Evolutionary conservation across 2,113 vertebrate genomes (phyloP).

Genomic region (Thryonomys swinderianus): DNA sequence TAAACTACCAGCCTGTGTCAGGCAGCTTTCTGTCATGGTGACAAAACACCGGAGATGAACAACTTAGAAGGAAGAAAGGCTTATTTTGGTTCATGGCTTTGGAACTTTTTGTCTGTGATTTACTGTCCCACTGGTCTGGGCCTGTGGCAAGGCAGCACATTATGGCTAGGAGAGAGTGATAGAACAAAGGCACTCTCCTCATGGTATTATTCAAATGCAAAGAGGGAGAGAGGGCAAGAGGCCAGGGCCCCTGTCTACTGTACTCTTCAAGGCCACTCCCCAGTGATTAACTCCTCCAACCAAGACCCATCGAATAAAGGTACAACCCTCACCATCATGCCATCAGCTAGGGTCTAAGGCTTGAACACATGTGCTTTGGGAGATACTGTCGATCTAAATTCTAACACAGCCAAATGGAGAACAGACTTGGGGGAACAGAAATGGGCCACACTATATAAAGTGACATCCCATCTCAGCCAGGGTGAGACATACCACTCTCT

Average conservation of each 20-base stretch:
- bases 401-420: not conserved
- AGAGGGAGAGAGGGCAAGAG: not conserved
- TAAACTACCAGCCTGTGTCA: not conserved
- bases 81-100: not conserved
- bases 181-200: not conserved
- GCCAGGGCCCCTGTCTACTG: too few relatives aligned
- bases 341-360: not conserved
- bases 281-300: not conserved
- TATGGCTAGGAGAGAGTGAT: not conserved
- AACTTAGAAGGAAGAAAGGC: not conserved
- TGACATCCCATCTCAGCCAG: not conserved
- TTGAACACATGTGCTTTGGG: not conserved
- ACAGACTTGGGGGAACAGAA: not conserved
- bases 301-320: not conserved
- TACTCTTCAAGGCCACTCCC: not conserved
- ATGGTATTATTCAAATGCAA: not conserved
- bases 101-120: not conserved
- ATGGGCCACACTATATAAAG: not conserved
- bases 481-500: too few relatives aligned
- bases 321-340: not conserved
- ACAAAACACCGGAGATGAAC: not conserved
- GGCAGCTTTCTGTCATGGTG: not conserved
- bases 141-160: not conserved
- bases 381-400: not conserved
- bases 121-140: not conserved